Percentiles rank a stretch among this genome's conserved stretches.
phyloP scores from a whole-genome alignment of 2,113 vertebrate species.

The Anguilla japonica region DNA sequence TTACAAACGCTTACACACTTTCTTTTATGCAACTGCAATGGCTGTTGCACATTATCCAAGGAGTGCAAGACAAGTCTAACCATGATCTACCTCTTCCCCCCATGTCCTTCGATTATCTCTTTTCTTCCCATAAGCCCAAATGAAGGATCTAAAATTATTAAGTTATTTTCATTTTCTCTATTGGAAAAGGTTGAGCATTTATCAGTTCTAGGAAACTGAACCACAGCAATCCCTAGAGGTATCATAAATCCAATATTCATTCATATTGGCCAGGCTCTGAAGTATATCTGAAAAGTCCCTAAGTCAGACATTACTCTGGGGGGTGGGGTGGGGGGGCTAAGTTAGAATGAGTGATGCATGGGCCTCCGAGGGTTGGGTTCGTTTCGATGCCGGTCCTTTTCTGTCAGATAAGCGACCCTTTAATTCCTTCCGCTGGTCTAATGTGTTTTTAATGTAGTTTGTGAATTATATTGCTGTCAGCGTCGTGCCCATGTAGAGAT shows the following conservation, averaged over 20 bases:
- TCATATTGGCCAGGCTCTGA: constrained; percentile 49
- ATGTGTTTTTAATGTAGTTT: constrained; percentile 77
- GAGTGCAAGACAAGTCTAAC: neutral
- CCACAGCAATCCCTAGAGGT: constrained; percentile 51
- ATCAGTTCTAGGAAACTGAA: constrained; percentile 23
- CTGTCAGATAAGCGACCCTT: constrained; percentile 63
- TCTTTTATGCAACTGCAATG: neutral
- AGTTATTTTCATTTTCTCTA: constrained; percentile 32
- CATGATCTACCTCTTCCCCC: neutral
- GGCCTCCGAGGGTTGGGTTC: constrained; percentile 45
- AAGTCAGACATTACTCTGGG: constrained; percentile 67
- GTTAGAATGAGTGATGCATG: constrained; percentile 58
- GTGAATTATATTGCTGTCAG: constrained; percentile 75
- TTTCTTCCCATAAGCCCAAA: constrained; percentile 2
- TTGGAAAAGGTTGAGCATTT: constrained; percentile 9
- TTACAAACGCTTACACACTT: neutral
- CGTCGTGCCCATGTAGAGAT: constrained; percentile 47
- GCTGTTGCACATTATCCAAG: neutral
- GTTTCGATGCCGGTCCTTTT: constrained; percentile 53
- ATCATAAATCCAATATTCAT: constrained; percentile 64
- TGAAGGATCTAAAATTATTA: neutral
- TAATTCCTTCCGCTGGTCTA: constrained; percentile 70
- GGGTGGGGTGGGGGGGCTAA: constrained; percentile 19
- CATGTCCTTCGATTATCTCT: neutral
- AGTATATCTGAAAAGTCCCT: constrained; percentile 64